Percentiles rank a stretch among this genome's conserved stretches.
Conservation (phyloP, 2,797 vertebrate genomes). For the Urophycis tenuis region DNA sequence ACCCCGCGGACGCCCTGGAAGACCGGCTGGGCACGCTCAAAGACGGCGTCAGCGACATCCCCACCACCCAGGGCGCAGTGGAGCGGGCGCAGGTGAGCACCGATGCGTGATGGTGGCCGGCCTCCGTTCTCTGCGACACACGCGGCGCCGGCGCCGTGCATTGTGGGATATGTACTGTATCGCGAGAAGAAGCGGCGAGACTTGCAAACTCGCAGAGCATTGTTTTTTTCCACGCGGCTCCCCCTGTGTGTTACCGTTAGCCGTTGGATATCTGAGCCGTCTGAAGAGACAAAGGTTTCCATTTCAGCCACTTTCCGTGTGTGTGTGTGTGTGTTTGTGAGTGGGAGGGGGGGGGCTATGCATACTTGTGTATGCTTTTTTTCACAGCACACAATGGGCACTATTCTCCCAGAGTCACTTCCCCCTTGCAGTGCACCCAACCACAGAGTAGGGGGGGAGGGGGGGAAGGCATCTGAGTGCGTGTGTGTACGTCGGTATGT, state of each 20-base stretch:
- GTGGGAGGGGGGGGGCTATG: neutral
- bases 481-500: constrained; percentile 12
- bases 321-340: neutral
- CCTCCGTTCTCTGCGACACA: neutral
- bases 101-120: neutral
- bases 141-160: neutral
- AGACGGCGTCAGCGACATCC: constrained; percentile 51
- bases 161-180: neutral
- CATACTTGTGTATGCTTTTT: constrained; percentile 14
- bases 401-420: constrained; percentile 42
- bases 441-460: constrained; percentile 20
- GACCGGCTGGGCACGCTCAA: constrained; percentile 54
- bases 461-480: constrained; percentile 22
- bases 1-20: constrained; percentile 69
- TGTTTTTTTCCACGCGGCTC: neutral
- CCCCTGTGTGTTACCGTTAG: neutral
- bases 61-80: constrained; percentile 70
- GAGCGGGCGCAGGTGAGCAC: constrained; percentile 78
- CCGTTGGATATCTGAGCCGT: neutral
- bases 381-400: constrained; percentile 37
- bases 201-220: too few species aligned
- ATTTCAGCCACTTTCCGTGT: constrained; percentile 1
- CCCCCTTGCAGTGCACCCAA: constrained; percentile 35
- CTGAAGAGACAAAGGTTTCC: neutral
- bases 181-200: neutral